These are phyloP conservation scores for Oscheius sp. DNA, from an alignment of 2,888 invertebrate genomes.

Conservation along the genomic window DNA sequence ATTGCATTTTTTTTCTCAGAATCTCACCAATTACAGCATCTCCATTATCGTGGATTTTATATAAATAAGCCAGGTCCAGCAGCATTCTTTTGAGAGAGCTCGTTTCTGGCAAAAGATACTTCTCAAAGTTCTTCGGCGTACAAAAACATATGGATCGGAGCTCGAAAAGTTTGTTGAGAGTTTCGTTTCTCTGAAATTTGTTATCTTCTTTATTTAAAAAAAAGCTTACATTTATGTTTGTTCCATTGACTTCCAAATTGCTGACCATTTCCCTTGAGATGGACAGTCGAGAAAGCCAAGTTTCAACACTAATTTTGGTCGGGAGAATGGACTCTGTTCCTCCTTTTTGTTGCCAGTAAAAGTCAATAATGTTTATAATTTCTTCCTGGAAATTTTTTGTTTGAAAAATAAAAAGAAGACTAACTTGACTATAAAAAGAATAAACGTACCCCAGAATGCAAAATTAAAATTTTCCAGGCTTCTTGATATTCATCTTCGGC, in stretches of 20 bases:
- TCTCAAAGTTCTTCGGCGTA: neutral
- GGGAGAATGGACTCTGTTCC: neutral
- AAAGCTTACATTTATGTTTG: neutral
- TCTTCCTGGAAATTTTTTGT: neutral
- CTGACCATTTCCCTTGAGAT: neutral
- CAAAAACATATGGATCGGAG: neutral
- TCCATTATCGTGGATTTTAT: too few species aligned
- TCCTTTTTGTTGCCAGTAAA: neutral
- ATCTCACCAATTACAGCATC: too few species aligned
- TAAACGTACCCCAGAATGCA: neutral
- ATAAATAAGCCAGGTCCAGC: too few species aligned
- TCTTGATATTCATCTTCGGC: neutral
- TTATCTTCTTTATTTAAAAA: neutral
- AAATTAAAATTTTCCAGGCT: neutral
- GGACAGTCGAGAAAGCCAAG: neutral
- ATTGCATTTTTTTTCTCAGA: too few species aligned
- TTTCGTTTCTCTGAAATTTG: neutral
- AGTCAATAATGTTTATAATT: neutral
- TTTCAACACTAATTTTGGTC: neutral
- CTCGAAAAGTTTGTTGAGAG: neutral
- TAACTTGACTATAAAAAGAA: neutral
- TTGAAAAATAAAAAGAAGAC: too few species aligned
- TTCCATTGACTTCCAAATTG: neutral
- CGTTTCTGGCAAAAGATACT: too few species aligned
- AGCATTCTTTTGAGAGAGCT: too few species aligned